A percentile compares a stretch with the other conserved stretches of the same genome.
These are phyloP conservation scores for Leucosticte australis DNA, from an alignment of 2,113 vertebrate genomes.

Conservation along the genomic window DNA sequence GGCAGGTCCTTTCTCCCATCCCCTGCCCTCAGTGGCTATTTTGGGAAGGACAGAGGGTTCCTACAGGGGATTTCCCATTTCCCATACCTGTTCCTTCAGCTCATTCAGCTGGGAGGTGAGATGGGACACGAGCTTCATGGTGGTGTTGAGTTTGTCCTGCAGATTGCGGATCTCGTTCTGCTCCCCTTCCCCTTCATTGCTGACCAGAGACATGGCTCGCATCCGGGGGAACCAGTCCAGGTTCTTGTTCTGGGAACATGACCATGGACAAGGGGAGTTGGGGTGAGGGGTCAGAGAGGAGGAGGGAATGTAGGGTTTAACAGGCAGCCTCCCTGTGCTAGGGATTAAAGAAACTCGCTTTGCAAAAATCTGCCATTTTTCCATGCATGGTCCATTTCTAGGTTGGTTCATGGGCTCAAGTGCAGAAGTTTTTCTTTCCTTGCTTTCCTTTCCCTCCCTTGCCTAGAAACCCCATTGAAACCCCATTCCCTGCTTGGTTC, in stretches of 20 bases:
- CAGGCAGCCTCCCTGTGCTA: not conserved
- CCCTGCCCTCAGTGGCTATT: not conserved
- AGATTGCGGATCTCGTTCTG: conserved; percentile 95
- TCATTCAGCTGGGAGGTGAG: conserved; percentile 90
- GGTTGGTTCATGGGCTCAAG: not conserved
- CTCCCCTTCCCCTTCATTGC: conserved; percentile 91
- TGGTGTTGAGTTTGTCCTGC: conserved; percentile 88
- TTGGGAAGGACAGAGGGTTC: not conserved
- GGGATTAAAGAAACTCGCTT: not conserved
- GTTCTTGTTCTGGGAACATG: conserved; percentile 85
- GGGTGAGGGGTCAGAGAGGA: not conserved
- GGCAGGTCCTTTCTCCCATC: not conserved
- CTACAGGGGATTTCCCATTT: not conserved
- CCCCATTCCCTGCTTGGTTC: not conserved
- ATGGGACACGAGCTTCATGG: conserved; percentile 92
- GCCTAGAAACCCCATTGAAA: not conserved
- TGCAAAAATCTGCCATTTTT: not conserved
- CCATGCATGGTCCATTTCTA: accelerated
- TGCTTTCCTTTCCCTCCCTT: not conserved
- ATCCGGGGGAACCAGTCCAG: conserved; percentile 98
- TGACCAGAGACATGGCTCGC: conserved; percentile 97
- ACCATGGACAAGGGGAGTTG: not conserved
- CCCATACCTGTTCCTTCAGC: conserved; percentile 92
- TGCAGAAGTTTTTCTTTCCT: not conserved
- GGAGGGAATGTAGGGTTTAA: not conserved